Percentiles rank a stretch among this genome's conserved stretches.
Evolutionary conservation across 2,797 vertebrate genomes (phyloP).

Genomic region (Catamblyrhynchus diadema): DNA sequence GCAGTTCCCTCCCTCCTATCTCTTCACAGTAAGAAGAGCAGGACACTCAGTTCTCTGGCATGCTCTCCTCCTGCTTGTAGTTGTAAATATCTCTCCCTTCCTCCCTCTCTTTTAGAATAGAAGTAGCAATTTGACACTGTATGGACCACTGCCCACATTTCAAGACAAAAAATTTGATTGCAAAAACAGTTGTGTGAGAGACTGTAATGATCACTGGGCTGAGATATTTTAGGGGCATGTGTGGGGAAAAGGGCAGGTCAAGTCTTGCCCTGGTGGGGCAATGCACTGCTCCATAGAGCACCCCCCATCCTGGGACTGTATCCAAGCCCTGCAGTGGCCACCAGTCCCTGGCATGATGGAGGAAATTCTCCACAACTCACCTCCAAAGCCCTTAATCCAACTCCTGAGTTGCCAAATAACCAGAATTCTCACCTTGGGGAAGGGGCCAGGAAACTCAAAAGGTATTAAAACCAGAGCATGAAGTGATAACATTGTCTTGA

Average conservation of each 20-base stretch:
- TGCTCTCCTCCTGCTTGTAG: not conserved
- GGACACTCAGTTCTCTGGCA: not conserved
- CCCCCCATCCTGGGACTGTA: accelerated
- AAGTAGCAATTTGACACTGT: not conserved
- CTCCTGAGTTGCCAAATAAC: not conserved
- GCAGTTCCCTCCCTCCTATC: not conserved
- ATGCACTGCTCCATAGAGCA: not conserved
- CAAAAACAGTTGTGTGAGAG: not conserved
- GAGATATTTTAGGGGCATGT: not conserved
- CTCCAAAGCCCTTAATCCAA: not conserved
- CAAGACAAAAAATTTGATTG: not conserved
- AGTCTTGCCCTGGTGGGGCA: too few relatives aligned
- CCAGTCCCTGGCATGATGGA: not conserved
- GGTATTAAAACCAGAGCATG: not conserved
- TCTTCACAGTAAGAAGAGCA: not conserved
- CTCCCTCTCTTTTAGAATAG: not conserved
- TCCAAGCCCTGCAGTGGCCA: not conserved
- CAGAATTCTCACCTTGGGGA: not conserved
- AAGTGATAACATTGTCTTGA: not conserved
- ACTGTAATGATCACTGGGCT: not conserved
- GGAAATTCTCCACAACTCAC: not conserved
- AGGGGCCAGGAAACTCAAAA: not conserved
- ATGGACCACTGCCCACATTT: not conserved
- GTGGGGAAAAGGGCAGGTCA: not conserved
- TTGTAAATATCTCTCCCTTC: not conserved